Evolutionary conservation across 2,888 invertebrate species (phyloP).

Genomic region (Deilephila elpenor): DNA sequence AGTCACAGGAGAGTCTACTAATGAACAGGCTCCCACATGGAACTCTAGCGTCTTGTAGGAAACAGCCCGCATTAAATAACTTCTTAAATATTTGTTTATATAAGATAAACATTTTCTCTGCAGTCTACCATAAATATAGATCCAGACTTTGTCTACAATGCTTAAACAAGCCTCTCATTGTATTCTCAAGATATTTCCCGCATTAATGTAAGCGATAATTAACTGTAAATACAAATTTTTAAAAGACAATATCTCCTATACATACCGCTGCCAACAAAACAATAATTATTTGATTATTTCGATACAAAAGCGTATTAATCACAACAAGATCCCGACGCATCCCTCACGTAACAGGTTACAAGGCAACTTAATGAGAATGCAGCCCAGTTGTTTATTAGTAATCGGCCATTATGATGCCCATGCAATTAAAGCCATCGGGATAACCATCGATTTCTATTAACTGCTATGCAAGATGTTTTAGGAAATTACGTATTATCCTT

Average conservation of each 20-base stretch:
- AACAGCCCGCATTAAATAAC: too few species aligned
- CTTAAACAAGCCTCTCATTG: too few species aligned
- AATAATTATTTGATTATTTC: too few species aligned
- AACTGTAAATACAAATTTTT: too few species aligned
- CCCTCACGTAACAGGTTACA: slow-evolving; percentile 13
- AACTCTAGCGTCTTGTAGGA: not conserved
- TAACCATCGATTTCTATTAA: not conserved
- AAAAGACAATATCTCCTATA: too few species aligned
- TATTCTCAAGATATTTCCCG: too few species aligned
- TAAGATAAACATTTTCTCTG: too few species aligned
- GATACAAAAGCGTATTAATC: not conserved
- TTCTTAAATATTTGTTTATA: not conserved
- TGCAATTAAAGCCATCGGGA: slow-evolving; percentile 5
- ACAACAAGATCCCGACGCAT: not conserved
- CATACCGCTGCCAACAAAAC: too few species aligned
- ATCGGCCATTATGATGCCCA: slow-evolving; percentile 4
- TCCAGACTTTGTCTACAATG: too few species aligned
- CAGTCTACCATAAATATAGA: too few species aligned
- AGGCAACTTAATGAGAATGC: slow-evolving; percentile 9
- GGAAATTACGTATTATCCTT: not conserved
- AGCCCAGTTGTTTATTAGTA: slow-evolving; percentile 7
- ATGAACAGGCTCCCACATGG: not conserved
- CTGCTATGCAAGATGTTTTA: not conserved
- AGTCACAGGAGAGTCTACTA: too few species aligned
- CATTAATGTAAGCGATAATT: too few species aligned